Conservation (phyloP, 2,797 vertebrate species). For the Mormyrus hasselquistii region DNA sequence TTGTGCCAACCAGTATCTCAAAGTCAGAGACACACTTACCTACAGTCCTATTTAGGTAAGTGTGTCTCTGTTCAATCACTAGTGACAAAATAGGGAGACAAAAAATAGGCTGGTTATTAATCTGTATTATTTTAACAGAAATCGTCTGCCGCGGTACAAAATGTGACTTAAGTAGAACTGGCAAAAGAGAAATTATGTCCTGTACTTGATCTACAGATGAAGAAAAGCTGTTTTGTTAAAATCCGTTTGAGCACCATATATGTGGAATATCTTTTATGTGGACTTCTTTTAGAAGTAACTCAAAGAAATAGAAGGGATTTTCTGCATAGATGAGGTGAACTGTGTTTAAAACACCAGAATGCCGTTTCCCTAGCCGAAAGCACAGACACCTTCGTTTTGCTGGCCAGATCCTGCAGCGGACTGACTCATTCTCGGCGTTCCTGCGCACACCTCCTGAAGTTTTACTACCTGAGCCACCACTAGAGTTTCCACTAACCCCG, state of each 20-base stretch:
- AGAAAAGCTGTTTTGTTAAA: neutral
- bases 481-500: constrained; percentile 14
- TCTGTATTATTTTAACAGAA: neutral
- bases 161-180: neutral
- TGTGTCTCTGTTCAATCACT: neutral
- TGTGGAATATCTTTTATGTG: neutral
- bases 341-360: constrained; percentile 46
- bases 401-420: constrained; percentile 52
- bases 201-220: neutral
- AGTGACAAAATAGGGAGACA: neutral
- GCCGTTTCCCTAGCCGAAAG: constrained; percentile 47
- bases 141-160: neutral
- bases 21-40: neutral
- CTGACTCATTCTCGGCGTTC: constrained; percentile 36
- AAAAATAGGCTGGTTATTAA: neutral
- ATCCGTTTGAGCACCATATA: neutral
- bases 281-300: neutral
- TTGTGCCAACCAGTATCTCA: neutral
- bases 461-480: constrained; percentile 30
- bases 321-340: constrained; percentile 32
- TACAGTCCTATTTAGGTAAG: neutral
- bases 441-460: neutral
- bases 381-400: constrained; percentile 57
- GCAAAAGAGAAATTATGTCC: neutral
- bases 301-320: neutral